phyloP scores from a whole-genome alignment of 2,113 vertebrate species.

The Danio rerio region DNA sequence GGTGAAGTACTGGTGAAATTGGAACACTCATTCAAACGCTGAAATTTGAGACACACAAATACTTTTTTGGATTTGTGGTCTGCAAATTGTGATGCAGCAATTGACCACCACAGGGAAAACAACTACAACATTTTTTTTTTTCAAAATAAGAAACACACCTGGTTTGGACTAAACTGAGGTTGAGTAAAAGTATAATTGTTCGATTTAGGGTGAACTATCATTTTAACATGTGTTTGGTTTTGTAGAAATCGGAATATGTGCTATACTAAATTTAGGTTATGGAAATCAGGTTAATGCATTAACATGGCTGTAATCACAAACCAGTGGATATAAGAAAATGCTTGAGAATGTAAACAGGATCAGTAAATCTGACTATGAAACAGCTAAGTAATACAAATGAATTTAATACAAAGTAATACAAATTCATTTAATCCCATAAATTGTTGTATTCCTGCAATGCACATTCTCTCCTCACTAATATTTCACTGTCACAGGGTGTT shows the following conservation, averaged over 20 bases:
- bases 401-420: neutral
- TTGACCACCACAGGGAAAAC: too few relatives aligned
- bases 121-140: too few relatives aligned
- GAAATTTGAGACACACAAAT: too few relatives aligned
- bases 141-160: too few relatives aligned
- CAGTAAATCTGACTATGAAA: neutral
- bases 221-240: neutral
- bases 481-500: slow-evolving; percentile 24
- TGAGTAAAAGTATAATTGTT: too few relatives aligned
- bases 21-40: too few relatives aligned
- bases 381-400: neutral
- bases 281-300: slow-evolving; percentile 9
- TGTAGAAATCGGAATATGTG: neutral
- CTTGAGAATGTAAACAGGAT: neutral
- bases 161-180: too few relatives aligned
- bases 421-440: neutral
- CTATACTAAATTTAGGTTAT: neutral
- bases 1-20: too few relatives aligned
- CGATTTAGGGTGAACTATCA: neutral
- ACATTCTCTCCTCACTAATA: neutral
- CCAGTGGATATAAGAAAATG: neutral
- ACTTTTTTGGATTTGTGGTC: too few relatives aligned
- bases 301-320: neutral
- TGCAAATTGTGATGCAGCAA: too few relatives aligned
- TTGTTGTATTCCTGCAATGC: neutral